phyloP scores from a whole-genome alignment of 2,113 vertebrate genomes.

The Tupaia chinensis region DNA sequence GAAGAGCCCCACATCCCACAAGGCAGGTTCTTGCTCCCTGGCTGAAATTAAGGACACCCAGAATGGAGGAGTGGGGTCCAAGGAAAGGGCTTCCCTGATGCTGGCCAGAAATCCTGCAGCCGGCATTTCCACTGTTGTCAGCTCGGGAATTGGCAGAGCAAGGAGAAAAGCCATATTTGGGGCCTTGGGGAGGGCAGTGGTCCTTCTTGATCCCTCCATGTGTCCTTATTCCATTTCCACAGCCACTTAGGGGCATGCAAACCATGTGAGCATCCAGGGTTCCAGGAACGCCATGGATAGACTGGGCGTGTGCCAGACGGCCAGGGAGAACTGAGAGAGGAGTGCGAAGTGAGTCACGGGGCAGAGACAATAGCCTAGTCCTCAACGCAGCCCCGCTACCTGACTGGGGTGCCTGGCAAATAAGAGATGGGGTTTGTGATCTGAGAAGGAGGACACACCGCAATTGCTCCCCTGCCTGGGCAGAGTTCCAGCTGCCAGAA shows the following conservation, averaged over 20 bases:
- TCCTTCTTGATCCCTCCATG: background rate
- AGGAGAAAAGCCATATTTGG: background rate
- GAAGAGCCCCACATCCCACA: background rate
- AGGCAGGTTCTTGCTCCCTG: background rate
- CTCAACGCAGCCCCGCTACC: too few species aligned
- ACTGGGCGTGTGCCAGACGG: background rate
- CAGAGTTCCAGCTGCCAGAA: background rate
- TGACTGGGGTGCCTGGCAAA: background rate
- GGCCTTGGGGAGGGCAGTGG: background rate
- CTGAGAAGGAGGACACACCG: background rate
- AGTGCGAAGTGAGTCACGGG: background rate
- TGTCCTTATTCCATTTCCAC: background rate
- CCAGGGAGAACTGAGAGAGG: background rate
- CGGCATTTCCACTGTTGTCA: background rate
- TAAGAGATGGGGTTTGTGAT: background rate
- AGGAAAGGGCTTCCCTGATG: fast-evolving
- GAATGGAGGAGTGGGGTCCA: background rate
- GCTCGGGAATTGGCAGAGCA: background rate
- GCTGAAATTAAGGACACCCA: background rate
- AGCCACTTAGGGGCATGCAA: background rate
- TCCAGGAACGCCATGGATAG: background rate
- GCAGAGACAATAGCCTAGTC: background rate
- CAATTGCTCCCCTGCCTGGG: background rate
- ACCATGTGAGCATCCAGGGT: background rate
- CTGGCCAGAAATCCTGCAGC: background rate